phyloP scores from a whole-genome alignment of 1,140 invertebrate genomes.

The Lamellibrachia luymesi region DNA sequence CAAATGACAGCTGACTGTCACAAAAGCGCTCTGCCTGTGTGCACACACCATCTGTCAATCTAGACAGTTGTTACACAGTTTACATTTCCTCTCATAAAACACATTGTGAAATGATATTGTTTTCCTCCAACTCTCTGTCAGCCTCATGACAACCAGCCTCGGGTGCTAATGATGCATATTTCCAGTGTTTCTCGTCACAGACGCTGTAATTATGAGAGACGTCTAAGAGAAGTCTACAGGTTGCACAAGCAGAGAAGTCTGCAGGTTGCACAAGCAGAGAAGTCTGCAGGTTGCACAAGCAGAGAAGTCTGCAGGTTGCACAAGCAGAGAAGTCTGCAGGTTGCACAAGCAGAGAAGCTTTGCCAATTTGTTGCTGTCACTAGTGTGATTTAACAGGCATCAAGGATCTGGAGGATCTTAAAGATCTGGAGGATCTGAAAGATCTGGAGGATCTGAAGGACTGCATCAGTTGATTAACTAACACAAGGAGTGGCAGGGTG shows the following conservation, averaged over 20 bases:
- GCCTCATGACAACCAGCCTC: too few relatives aligned
- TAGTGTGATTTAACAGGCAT: too few relatives aligned
- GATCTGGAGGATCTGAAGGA: too few relatives aligned
- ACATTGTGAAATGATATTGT: too few relatives aligned
- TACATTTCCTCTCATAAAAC: too few relatives aligned
- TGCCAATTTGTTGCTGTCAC: too few relatives aligned
- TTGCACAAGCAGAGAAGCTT: neutral
- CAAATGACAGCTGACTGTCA: too few relatives aligned
- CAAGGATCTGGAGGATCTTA: neutral
- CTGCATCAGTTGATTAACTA: neutral
- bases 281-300: neutral
- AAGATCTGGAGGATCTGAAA: too few relatives aligned
- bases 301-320: neutral
- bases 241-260: neutral
- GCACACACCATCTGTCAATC: too few relatives aligned
- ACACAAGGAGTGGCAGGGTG: neutral
- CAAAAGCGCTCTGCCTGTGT: too few relatives aligned
- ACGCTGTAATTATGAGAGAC: slow-evolving; percentile 1
- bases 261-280: neutral
- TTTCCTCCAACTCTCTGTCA: too few relatives aligned
- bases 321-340: neutral
- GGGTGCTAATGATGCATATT: neutral
- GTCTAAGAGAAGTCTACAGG: slow-evolving; percentile 6
- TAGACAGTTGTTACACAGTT: too few relatives aligned
- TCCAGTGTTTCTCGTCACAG: neutral